phyloP scores from a whole-genome alignment of 2,113 vertebrate species.

The Rhinichthys klamathensis region DNA sequence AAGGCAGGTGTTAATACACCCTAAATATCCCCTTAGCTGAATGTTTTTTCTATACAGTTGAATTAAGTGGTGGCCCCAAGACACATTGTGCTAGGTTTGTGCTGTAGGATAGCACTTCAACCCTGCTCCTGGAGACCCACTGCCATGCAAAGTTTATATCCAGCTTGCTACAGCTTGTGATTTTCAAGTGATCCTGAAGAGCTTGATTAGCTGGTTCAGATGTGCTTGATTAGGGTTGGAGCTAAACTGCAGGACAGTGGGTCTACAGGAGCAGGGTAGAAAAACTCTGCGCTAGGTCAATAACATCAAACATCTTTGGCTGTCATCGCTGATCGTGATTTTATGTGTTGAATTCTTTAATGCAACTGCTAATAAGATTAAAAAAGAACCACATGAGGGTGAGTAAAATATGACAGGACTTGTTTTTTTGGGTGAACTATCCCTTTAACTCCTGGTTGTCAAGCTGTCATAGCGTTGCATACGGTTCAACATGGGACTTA shows the following conservation, averaged over 20 bases:
- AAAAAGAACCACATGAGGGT: not conserved
- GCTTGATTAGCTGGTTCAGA: too few species aligned
- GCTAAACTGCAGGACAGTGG: too few species aligned
- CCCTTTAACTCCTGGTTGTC: conserved; percentile 14
- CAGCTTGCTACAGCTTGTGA: too few species aligned
- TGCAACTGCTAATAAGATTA: not conserved
- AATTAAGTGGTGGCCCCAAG: not conserved
- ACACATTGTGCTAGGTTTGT: too few species aligned
- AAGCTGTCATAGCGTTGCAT: not conserved
- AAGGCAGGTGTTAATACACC: too few species aligned
- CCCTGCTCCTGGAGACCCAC: too few species aligned
- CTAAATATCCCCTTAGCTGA: not conserved
- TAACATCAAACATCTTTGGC: not conserved
- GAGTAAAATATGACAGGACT: not conserved
- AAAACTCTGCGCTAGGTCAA: not conserved
- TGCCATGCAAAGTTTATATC: too few species aligned
- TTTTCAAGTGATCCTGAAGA: too few species aligned
- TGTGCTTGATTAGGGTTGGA: too few species aligned
- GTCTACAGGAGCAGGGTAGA: too few species aligned
- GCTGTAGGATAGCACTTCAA: too few species aligned
- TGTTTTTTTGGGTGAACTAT: not conserved
- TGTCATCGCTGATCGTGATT: not conserved
- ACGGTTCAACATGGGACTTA: not conserved
- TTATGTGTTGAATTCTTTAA: not conserved
- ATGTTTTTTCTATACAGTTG: not conserved